Evolutionary conservation across 2,888 invertebrate genomes (phyloP), one percentile per base, ranked within the genome.

Genomic region (Sminthurinus aureus): DNA sequence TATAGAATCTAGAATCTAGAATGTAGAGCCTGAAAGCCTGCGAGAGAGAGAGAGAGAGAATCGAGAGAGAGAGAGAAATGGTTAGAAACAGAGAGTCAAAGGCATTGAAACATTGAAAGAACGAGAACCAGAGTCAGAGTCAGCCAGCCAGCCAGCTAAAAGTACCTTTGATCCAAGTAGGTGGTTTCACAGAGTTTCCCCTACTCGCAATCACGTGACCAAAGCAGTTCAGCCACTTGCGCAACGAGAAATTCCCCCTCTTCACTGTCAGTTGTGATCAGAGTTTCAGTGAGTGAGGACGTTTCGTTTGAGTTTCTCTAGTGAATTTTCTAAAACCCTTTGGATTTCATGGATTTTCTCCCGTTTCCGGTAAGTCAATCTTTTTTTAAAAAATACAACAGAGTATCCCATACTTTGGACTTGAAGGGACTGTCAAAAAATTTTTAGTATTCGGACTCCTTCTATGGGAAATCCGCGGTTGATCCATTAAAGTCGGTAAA

Each of bases 181-280:
- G 80, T 80, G 80, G 80, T 80, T 79, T 78, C 58, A 64, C 58
- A 58, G 58, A 58, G 58, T 58, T 58, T 80, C 80, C 80, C 80
- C 80, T 80, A 50, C 67, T 67, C n/a, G 38, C 71, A 13, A 13
- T n/a, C 80, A 80, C 80, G 80, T 80, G 80, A 80, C 52, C 3
- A 11, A 52, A 67, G 24, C 71, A 51, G 71, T n/a, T n/a, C n/a
- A n/a, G 71, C 80, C 80, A 80, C 80, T 80, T 80, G 80, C 80
- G 80, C 81, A 81, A 74, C 74, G 81, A 81, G 81, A 74, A 74
- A 74, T 18, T 74, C 26, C 38, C 74, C 50, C 74, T 26, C 74
- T 74, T 26, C 38, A 38, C 74, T 38, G 26, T 74, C 75, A 75
- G 75, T 75, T 75, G 51, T 51, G 15, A 38, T 9, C 50, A 75